Evolutionary conservation across 2,888 invertebrate species (phyloP).

Genomic region (Lysandra bellargus): DNA sequence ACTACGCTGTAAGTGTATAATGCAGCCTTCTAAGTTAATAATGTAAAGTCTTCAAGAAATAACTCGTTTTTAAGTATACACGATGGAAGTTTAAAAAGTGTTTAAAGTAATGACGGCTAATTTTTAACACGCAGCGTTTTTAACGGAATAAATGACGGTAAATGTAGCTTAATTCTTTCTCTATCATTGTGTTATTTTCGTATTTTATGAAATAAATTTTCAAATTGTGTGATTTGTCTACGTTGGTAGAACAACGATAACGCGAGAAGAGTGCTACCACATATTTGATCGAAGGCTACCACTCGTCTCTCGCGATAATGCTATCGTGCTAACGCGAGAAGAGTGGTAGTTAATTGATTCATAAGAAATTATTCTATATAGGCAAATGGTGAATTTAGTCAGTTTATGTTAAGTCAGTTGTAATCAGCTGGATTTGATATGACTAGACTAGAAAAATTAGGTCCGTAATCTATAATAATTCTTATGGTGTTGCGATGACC

Average conservation of each 20-base stretch:
- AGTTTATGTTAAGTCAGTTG: not conserved
- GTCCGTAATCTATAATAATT: too few species aligned
- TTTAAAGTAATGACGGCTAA: constrained; percentile 26
- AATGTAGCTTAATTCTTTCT: not conserved
- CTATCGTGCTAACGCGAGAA: too few species aligned
- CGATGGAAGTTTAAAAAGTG: constrained; percentile 26
- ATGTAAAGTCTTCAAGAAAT: constrained; percentile 17
- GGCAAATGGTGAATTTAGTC: too few species aligned
- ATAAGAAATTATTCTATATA: too few species aligned
- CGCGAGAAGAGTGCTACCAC: too few species aligned
- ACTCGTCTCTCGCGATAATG: too few species aligned
- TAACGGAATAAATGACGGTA: not conserved
- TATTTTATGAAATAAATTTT: not conserved
- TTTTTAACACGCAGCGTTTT: constrained; percentile 11
- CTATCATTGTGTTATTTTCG: not conserved
- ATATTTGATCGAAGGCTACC: too few species aligned
- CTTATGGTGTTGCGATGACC: too few species aligned
- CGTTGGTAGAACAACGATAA: not conserved
- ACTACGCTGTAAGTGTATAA: constrained; percentile 7
- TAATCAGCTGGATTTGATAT: too few species aligned
- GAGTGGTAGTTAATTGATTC: too few species aligned
- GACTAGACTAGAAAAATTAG: too few species aligned
- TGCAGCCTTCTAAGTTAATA: constrained; percentile 28
- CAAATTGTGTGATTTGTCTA: not conserved
- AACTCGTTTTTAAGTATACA: constrained; percentile 27